Evolutionary conservation across 2,888 invertebrate species (phyloP).

Genomic region (Euplexia lucipara): DNA sequence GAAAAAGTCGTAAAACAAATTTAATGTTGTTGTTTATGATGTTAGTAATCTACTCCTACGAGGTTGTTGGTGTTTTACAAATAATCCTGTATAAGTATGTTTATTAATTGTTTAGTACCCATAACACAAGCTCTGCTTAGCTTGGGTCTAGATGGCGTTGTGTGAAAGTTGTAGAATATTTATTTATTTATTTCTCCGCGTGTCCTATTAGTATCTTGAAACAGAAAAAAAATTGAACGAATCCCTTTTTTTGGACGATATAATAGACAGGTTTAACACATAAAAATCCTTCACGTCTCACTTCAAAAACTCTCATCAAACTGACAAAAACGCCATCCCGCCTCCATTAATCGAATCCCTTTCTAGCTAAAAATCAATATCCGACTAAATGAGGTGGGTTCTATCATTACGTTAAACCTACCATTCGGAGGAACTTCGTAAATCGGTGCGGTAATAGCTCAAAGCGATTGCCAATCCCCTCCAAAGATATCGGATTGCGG

Average conservation of each 20-base stretch:
- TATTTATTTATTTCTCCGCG: too few relatives aligned
- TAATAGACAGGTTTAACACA: neutral
- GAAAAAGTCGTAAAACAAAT: too few relatives aligned
- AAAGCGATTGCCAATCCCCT: conserved; percentile 77
- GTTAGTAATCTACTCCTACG: too few relatives aligned
- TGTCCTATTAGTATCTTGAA: too few relatives aligned
- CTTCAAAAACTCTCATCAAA: conserved; percentile 43
- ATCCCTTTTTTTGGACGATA: neutral
- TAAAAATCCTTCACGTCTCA: neutral
- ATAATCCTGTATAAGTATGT: too few relatives aligned
- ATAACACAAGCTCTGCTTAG: too few relatives aligned
- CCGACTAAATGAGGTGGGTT: conserved; percentile 51
- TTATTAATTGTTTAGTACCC: too few relatives aligned
- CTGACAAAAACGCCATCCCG: conserved; percentile 32
- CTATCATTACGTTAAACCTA: conserved; percentile 62
- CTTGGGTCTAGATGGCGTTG: too few relatives aligned
- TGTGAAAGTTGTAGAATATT: too few relatives aligned
- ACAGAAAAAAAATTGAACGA: too few relatives aligned
- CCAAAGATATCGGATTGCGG: conserved; percentile 72
- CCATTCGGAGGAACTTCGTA: conserved; percentile 69
- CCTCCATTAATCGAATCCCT: conserved; percentile 39
- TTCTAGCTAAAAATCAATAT: conserved; percentile 44
- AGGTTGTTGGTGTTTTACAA: too few relatives aligned
- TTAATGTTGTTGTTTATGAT: too few relatives aligned
- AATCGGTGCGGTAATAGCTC: conserved; percentile 83